Evolutionary conservation across 2,113 vertebrate species (phyloP).

Genomic region (Okapia johnstoni): DNA sequence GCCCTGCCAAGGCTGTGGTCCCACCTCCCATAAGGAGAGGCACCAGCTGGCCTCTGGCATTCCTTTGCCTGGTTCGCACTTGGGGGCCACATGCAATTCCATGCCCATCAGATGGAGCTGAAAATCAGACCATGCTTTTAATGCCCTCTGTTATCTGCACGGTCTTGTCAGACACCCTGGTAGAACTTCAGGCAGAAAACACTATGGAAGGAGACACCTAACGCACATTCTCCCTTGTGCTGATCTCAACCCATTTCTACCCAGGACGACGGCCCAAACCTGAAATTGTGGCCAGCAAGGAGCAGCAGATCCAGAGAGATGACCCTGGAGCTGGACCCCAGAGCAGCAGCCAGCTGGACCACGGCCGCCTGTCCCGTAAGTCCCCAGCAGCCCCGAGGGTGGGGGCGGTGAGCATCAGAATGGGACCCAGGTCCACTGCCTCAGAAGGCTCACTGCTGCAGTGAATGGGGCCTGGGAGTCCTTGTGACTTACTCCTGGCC

Average conservation of each 20-base stretch:
- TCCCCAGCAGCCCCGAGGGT: rapidly evolving
- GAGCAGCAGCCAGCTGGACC: conserved; percentile 81
- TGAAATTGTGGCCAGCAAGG: conserved; percentile 84
- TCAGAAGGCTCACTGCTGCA: not conserved
- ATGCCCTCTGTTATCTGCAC: not conserved
- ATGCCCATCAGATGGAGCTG: not conserved
- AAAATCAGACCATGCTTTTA: not conserved
- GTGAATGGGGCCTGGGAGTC: not conserved
- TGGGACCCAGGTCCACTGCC: not conserved
- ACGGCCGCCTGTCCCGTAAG: conserved; percentile 86
- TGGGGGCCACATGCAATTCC: not conserved
- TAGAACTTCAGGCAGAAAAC: not conserved
- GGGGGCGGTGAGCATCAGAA: not conserved
- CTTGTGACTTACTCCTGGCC: not conserved
- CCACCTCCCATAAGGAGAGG: not conserved
- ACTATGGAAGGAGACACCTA: not conserved
- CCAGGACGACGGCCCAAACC: conserved; percentile 85
- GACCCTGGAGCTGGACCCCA: conserved; percentile 82
- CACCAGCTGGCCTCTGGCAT: not conserved
- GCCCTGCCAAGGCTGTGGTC: not conserved
- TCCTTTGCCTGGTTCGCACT: too few species aligned
- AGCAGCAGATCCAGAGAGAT: conserved; percentile 84
- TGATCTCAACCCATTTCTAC: conserved; percentile 50
- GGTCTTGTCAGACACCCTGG: too few species aligned
- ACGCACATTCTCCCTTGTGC: rapidly evolving